Evolutionary conservation across 2,797 vertebrate genomes (phyloP).

Genomic region (Catharus ustulatus): DNA sequence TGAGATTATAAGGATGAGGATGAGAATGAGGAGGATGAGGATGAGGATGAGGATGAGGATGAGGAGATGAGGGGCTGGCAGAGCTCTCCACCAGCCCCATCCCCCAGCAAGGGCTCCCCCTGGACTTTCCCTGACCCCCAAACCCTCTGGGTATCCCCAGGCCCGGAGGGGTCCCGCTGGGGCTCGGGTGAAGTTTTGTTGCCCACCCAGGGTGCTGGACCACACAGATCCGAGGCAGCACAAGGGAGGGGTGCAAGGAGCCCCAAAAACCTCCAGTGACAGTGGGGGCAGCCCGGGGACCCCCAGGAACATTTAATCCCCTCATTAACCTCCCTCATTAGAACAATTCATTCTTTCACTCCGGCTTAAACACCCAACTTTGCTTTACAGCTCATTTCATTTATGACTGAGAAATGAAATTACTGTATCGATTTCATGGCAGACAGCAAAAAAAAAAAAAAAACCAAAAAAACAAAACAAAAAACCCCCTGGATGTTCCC

Average conservation of each 20-base stretch:
- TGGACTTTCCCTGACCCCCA: background rate
- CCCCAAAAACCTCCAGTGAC: background rate
- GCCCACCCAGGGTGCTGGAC: background rate
- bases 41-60: background rate
- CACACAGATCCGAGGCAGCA: background rate
- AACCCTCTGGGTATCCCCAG: accelerated
- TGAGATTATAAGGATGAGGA: too few relatives aligned
- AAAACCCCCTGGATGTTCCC: conserved; percentile 11
- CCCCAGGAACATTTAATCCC: conserved; percentile 19
- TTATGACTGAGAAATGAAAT: conserved; percentile 68
- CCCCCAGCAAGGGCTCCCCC: background rate
- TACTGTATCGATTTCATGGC: conserved; percentile 49
- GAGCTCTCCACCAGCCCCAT: accelerated
- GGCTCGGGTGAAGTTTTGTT: accelerated
- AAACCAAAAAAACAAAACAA: background rate
- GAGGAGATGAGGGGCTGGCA: background rate
- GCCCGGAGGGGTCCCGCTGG: accelerated
- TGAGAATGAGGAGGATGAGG: background rate
- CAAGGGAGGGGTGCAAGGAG: background rate
- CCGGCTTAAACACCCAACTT: background rate
- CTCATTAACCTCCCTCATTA: conserved; percentile 36
- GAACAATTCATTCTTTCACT: conserved; percentile 70
- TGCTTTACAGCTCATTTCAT: conserved; percentile 72
- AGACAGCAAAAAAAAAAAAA: background rate
- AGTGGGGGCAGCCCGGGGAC: background rate